phyloP scores from a whole-genome alignment of 2,888 invertebrate species.

The Hypercompe scribonia region DNA sequence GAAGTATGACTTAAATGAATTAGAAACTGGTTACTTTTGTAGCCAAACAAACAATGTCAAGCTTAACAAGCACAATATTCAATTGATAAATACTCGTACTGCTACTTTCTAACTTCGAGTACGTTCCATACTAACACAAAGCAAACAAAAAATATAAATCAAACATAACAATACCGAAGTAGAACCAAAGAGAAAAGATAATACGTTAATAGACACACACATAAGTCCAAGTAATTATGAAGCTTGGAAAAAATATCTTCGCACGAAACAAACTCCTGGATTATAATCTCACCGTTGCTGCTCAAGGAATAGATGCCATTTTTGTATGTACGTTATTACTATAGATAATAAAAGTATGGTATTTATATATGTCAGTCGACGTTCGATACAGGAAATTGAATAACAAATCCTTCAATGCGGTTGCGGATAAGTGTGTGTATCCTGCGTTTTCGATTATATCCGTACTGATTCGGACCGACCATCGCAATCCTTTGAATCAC shows the following conservation, averaged over 20 bases:
- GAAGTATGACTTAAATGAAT: too few relatives aligned
- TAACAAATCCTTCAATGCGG: slow-evolving; percentile 52
- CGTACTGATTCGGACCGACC: not conserved
- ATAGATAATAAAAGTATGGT: slow-evolving; percentile 45
- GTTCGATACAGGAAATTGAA: slow-evolving; percentile 50
- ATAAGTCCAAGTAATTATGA: slow-evolving; percentile 42
- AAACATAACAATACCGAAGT: slow-evolving; percentile 11
- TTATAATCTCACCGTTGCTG: slow-evolving; percentile 18
- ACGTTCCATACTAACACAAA: not conserved
- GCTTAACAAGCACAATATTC: too few relatives aligned
- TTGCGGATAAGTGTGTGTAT: slow-evolving; percentile 45
- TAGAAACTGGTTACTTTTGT: too few relatives aligned
- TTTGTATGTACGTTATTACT: slow-evolving; percentile 36
- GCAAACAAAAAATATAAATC: slow-evolving; percentile 9
- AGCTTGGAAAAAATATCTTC: slow-evolving; percentile 37
- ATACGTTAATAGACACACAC: slow-evolving; percentile 18
- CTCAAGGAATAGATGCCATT: slow-evolving; percentile 16
- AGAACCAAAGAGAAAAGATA: slow-evolving; percentile 19
- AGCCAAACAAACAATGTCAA: too few relatives aligned
- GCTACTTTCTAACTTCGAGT: not conserved
- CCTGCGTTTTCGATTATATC: slow-evolving; percentile 38
- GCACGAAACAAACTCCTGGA: slow-evolving; percentile 23
- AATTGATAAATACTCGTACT: too few relatives aligned
- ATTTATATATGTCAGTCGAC: slow-evolving; percentile 36
- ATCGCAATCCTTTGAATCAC: not conserved